Base-by-base conservation (phyloP, 2,797 vertebrate species). In the Oophaga sylvatica region DNA sequence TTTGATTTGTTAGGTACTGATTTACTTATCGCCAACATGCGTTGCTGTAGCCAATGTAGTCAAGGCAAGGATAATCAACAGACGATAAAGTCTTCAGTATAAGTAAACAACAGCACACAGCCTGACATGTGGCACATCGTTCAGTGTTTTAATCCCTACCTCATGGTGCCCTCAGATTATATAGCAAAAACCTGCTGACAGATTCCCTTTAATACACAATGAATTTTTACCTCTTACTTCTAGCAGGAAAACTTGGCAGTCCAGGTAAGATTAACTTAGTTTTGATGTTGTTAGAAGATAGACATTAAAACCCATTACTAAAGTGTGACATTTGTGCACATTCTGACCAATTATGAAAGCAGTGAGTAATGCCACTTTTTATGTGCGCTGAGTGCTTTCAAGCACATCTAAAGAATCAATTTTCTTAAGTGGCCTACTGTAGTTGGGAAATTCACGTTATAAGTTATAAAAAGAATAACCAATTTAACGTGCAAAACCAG, bases 351-450 rank as follows among this genome's bases (percentile, higher is more conserved):
- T 78, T 88, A 75, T 17, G 35, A 22, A 60, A 53, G 26, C 56
- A 80, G 15, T 62, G 15, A 56, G 65, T 83, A 85, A 85, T 88
- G 68, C 48, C 20, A 86, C 76, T 82, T 76, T 86, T 86, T 82
- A 70, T 82, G 71, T 60, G 81, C 0, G 5, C 59, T 77, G 60
- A 77, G 71, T 60, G 80, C 80, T 86, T 86, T 89, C 63, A 89
- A 83, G 80, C 84, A 86, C 73, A 86, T 89, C 73, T 70, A 57
- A 89, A 26, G 71, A 89, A 86, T 86, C 75, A 86, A 86, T 89
- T 86, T 89, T 86, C 84, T 79, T 89, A 89, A 86, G 88, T 86
- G 80, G 71, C n/a, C 80, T 79, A 63, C 80, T 73, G 80, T 73
- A 71, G 80, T 73, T 86, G 65, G 60, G 73, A 71, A 87, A 86